A percentile compares a stretch with the other conserved stretches of the same genome.
These are phyloP conservation scores for Acromyrmex heyeri DNA, from an alignment of 1,140 invertebrate species.

Conservation along the genomic window DNA sequence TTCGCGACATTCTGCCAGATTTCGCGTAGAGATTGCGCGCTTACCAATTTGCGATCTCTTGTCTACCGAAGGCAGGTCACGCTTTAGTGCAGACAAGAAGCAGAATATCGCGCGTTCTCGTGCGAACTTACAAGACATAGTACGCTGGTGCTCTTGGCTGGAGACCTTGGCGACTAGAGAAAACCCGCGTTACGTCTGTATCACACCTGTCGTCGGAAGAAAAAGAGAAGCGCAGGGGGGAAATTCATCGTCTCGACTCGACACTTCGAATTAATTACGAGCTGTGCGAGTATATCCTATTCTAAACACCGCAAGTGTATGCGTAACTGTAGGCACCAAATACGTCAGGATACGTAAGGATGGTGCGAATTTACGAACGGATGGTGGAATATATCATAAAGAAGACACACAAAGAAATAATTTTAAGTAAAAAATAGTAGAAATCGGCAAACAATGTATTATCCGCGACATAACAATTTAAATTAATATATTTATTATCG, in stretches of 20 bases:
- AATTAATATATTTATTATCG: background rate
- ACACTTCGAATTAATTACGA: slow-evolving; percentile 85
- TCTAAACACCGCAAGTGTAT: slow-evolving; percentile 9
- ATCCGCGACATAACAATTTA: background rate
- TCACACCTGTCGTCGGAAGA: slow-evolving; percentile 44
- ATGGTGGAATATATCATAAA: background rate
- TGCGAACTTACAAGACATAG: slow-evolving; percentile 69
- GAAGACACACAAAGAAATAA: background rate
- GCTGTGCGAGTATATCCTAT: slow-evolving; percentile 42
- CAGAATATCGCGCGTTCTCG: slow-evolving; percentile 69
- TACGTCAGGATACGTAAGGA: background rate
- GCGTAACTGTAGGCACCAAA: background rate
- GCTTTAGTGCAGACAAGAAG: slow-evolving; percentile 59
- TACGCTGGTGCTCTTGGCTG: slow-evolving; percentile 65
- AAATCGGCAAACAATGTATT: background rate
- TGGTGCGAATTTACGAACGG: background rate
- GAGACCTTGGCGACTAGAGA: slow-evolving; percentile 74
- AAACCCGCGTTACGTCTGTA: slow-evolving; percentile 77
- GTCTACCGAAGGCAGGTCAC: slow-evolving; percentile 23
- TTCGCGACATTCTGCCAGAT: slow-evolving; percentile 51
- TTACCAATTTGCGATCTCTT: slow-evolving; percentile 63
- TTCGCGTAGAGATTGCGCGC: slow-evolving; percentile 51
- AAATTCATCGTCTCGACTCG: slow-evolving; percentile 82
- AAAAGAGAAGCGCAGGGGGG: slow-evolving; percentile 65
- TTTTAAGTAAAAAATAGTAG: background rate